Evolutionary conservation across 92 coral and sea anemone genomes (phyloP).

Genomic region (Heliopora coerulea): DNA sequence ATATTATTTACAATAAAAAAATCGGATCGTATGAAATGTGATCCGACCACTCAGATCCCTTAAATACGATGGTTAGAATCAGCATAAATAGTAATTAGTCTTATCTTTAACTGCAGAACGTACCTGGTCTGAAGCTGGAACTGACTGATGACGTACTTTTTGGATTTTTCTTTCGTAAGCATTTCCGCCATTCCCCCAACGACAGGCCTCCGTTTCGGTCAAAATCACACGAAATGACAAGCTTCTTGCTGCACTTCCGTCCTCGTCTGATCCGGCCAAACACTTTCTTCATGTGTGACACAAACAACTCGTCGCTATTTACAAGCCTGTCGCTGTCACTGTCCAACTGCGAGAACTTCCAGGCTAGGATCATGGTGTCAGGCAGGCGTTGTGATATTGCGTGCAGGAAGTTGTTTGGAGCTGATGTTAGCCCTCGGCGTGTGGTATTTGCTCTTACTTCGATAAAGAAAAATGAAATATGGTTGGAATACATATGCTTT

Average conservation of each 20-base stretch:
- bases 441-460: neutral
- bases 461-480: neutral
- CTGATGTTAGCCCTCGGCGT: neutral
- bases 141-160: conserved; percentile 1
- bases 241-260: conserved; percentile 85
- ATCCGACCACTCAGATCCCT: too few relatives aligned
- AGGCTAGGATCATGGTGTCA: conserved; percentile 72
- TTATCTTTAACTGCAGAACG: too few relatives aligned
- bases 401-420: neutral
- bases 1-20: too few relatives aligned
- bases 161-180: conserved; percentile 52
- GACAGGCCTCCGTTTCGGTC: conserved; percentile 77
- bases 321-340: conserved; percentile 68
- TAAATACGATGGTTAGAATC: too few relatives aligned
- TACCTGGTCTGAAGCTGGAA: too few relatives aligned
- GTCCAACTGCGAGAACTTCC: conserved; percentile 88
- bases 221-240: conserved; percentile 70
- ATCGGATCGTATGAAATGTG: too few relatives aligned
- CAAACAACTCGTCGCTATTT: conserved; percentile 61
- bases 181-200: conserved; percentile 75
- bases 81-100: too few relatives aligned
- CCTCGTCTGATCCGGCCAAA: conserved; percentile 83
- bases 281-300: conserved; percentile 66
- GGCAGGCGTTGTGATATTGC: conserved; percentile 41
- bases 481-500: neutral